Percentiles rank a stretch among this genome's conserved stretches.
Conservation (phyloP, 2,797 vertebrate species). For the Eulemur rubriventer region DNA sequence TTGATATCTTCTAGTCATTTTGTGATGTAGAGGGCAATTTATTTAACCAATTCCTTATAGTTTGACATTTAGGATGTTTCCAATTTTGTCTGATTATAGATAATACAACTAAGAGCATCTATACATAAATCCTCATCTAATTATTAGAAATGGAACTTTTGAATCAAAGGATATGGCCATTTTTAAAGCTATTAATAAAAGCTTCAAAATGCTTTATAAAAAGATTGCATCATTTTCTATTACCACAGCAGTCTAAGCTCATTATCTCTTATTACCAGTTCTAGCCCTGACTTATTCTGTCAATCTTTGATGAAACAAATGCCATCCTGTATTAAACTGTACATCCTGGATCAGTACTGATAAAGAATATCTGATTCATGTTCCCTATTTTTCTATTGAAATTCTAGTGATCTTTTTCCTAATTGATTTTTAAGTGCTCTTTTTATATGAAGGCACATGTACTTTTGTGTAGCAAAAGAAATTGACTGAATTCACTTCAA, state of each 20-base stretch:
- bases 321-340: neutral
- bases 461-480: neutral
- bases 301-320: neutral
- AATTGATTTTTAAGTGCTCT: neutral
- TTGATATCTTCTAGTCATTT: neutral
- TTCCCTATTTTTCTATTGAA: neutral
- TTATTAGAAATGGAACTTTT: neutral
- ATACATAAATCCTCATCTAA: neutral
- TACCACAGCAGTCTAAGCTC: neutral
- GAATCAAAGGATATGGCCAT: neutral
- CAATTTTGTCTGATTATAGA: neutral
- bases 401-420: neutral
- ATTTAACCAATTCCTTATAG: neutral
- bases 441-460: neutral
- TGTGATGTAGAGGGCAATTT: neutral
- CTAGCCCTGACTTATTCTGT: neutral
- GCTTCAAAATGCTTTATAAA: neutral
- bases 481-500: neutral
- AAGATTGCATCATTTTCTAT: neutral
- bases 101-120: neutral
- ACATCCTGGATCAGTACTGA: neutral
- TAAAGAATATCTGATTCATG: neutral
- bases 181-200: slow-evolving; percentile 13
- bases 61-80: neutral
- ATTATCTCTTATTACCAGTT: neutral